These are phyloP conservation scores for Chymomyza amoena DNA, from an alignment of 2,888 invertebrate species.

Conservation along the genomic window DNA sequence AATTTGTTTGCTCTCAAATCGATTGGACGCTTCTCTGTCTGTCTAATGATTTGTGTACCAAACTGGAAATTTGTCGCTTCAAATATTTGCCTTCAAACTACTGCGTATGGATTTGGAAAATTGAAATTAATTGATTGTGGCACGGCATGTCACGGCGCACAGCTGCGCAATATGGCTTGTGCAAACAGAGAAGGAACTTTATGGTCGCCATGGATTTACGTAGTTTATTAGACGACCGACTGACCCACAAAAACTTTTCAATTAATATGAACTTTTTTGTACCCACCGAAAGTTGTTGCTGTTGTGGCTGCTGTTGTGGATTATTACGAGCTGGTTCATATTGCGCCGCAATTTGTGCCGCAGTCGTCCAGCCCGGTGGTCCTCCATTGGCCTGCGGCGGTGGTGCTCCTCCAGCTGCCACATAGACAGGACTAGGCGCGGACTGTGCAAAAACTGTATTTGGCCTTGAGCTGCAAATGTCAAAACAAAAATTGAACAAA, in stretches of 20 bases:
- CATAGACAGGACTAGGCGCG: constrained; percentile 71
- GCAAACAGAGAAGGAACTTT: not conserved
- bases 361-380: constrained; percentile 38
- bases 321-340: constrained; percentile 74
- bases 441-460: constrained; percentile 42
- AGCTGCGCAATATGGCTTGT: constrained; percentile 13
- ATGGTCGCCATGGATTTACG: not conserved
- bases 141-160: not conserved
- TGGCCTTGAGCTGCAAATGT: constrained; percentile 52
- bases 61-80: not conserved
- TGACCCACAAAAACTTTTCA: not conserved
- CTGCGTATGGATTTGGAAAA: constrained; percentile 37
- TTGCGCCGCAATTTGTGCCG: constrained; percentile 76
- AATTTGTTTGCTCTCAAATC: constrained; percentile 21
- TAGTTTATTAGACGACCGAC: not conserved
- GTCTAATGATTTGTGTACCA: not conserved
- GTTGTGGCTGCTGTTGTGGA: constrained; percentile 41
- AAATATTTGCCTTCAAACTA: not conserved
- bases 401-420: constrained; percentile 32
- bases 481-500: not conserved
- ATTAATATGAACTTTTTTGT: not conserved
- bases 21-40: not conserved
- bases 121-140: constrained; percentile 47
- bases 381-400: constrained; percentile 17
- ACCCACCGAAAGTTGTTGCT: constrained; percentile 55